Conservation (phyloP, 2,113 vertebrate species). For the Philantomba maxwellii region DNA sequence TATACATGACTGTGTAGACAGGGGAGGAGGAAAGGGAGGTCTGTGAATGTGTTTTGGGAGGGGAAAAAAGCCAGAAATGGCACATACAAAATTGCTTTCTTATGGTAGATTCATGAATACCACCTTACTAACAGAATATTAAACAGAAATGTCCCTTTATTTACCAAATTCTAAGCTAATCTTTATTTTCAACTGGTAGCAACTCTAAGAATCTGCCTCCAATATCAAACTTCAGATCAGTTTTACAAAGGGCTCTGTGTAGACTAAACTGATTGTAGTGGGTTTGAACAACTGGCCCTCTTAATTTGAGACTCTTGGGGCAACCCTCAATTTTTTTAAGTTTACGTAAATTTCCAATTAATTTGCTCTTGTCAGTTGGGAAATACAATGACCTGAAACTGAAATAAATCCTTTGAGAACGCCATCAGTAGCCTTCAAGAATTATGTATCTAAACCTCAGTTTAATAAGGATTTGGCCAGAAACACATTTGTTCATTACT, state of each 20-base stretch:
- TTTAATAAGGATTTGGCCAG: background rate
- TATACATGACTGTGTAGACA: rapidly evolving
- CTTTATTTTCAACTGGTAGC: background rate
- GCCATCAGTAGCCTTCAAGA: background rate
- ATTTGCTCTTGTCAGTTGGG: background rate
- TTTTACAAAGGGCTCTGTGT: background rate
- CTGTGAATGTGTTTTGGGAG: background rate
- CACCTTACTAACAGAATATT: background rate
- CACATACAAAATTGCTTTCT: background rate
- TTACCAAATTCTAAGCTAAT: background rate
- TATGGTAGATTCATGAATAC: background rate
- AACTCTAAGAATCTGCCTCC: background rate
- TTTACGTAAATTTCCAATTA: background rate
- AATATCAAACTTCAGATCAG: background rate
- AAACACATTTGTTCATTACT: background rate
- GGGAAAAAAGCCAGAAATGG: background rate
- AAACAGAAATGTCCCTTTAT: background rate
- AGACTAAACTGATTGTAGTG: background rate
- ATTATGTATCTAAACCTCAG: background rate
- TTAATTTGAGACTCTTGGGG: background rate
- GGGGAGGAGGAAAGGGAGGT: rapidly evolving
- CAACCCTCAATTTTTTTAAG: background rate
- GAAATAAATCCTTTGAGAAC: background rate
- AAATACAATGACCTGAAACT: slow-evolving; percentile 12
- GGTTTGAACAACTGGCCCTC: background rate